Evolutionary conservation across 1,140 invertebrate genomes (phyloP).

Genomic region (Spodoptera litura): DNA sequence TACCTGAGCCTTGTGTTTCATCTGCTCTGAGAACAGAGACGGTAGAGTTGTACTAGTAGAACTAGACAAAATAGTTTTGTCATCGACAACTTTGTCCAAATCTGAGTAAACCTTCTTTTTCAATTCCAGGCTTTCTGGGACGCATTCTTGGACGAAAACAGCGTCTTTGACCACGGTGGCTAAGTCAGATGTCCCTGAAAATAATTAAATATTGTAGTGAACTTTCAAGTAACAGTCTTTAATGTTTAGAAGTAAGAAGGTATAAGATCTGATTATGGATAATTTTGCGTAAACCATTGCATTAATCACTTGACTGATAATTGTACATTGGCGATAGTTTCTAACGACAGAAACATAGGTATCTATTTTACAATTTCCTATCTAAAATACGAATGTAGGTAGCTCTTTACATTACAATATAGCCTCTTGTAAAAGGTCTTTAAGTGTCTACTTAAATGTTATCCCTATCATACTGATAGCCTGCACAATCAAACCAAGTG

Average conservation of each 20-base stretch:
- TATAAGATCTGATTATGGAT: too few relatives aligned
- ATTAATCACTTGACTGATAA: too few relatives aligned
- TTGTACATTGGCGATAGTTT: too few relatives aligned
- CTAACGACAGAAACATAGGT: too few relatives aligned
- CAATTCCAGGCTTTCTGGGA: slow-evolving; percentile 95
- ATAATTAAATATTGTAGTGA: neutral
- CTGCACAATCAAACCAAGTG: neutral
- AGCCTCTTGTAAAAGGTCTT: too few relatives aligned
- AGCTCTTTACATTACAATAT: too few relatives aligned
- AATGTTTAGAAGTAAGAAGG: neutral
- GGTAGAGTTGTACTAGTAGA: slow-evolving; percentile 96
- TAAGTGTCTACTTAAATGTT: neutral
- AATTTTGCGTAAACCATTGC: too few relatives aligned
- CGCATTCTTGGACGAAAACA: slow-evolving; percentile 95
- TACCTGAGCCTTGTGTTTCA: slow-evolving; percentile 92
- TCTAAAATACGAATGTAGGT: neutral
- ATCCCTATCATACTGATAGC: neutral
- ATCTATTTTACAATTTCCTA: neutral
- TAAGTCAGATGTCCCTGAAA: slow-evolving; percentile 89
- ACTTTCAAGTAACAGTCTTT: neutral
- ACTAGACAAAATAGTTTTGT: slow-evolving; percentile 93
- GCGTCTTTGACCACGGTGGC: slow-evolving; percentile 90
- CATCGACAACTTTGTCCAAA: slow-evolving; percentile 91
- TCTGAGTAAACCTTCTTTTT: slow-evolving; percentile 93
- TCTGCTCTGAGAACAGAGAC: slow-evolving; percentile 92